Evolutionary conservation across 2,113 vertebrate species (phyloP).

Genomic region (Poeciliopsis occidentalis): DNA sequence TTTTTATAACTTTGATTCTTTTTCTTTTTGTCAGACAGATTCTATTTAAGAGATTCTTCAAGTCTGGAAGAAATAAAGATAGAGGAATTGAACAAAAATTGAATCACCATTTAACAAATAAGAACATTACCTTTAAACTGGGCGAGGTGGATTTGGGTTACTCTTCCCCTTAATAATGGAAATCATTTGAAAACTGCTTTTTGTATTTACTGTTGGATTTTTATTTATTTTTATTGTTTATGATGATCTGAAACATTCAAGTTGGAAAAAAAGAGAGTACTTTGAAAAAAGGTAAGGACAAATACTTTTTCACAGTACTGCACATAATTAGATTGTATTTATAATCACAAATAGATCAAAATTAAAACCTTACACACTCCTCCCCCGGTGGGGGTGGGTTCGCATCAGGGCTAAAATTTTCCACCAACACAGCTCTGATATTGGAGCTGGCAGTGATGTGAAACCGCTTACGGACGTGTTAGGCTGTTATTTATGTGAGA

Average conservation of each 20-base stretch:
- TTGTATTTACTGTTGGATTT: background rate
- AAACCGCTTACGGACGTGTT: background rate
- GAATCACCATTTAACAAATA: background rate
- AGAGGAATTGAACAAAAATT: background rate
- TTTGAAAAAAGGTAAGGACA: background rate
- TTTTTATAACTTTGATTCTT: background rate
- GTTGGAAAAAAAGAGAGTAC: background rate
- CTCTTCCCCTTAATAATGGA: background rate
- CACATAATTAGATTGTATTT: background rate
- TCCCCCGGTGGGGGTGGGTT: conserved; percentile 7
- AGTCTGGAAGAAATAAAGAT: background rate
- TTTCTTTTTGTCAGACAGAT: background rate
- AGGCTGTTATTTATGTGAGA: conserved; percentile 2
- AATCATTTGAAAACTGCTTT: background rate
- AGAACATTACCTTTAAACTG: background rate
- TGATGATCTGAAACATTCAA: background rate
- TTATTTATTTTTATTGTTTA: background rate
- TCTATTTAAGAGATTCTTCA: background rate
- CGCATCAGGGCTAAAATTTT: conserved; percentile 19
- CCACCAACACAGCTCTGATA: conserved; percentile 18
- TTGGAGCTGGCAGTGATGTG: conserved; percentile 24
- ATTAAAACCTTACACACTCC: background rate
- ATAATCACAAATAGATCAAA: conserved; percentile 1
- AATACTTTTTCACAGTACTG: background rate
- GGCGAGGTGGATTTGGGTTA: background rate